These are phyloP conservation scores for Seriola aureovittata DNA, from an alignment of 2,113 vertebrate genomes.

Conservation along the genomic window DNA sequence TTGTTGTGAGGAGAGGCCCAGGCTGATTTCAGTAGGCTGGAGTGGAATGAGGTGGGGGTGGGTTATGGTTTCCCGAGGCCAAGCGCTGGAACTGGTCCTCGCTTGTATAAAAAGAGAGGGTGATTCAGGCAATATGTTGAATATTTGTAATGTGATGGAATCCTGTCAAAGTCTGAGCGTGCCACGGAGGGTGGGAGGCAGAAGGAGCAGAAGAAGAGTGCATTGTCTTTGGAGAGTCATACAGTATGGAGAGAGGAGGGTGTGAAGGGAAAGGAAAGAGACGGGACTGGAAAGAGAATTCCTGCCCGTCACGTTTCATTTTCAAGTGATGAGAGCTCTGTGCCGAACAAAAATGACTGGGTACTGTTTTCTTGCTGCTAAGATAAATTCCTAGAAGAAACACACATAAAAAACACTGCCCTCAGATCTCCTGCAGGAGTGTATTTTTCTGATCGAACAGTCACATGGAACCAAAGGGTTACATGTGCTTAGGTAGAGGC, in stretches of 20 bases:
- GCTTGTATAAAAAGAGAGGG: conserved; percentile 53
- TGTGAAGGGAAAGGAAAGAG: conserved; percentile 49
- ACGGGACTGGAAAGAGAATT: conserved; percentile 51
- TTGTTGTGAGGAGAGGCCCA: conserved; percentile 29
- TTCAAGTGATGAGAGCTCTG: conserved; percentile 56
- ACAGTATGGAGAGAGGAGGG: conserved; percentile 20
- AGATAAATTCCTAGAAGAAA: conserved; percentile 33
- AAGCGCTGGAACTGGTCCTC: conserved; percentile 55
- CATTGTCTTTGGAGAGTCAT: conserved; percentile 57
- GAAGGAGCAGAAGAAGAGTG: conserved; percentile 52
- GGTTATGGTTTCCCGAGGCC: conserved; percentile 58
- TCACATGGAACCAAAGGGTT: conserved; percentile 20
- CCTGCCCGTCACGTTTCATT: conserved; percentile 57
- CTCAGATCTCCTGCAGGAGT: not conserved
- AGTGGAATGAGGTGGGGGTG: conserved; percentile 66
- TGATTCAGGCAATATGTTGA: conserved; percentile 59
- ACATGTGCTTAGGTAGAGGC: conserved; percentile 33
- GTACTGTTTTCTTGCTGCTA: conserved; percentile 31
- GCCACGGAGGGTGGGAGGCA: conserved; percentile 56
- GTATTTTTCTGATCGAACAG: conserved; percentile 30
- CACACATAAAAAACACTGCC: not conserved
- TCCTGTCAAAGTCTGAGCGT: conserved; percentile 50
- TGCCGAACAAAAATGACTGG: conserved; percentile 23
- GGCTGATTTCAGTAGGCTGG: conserved; percentile 63
- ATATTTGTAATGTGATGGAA: conserved; percentile 61